A percentile compares a stretch with the other conserved stretches of the same genome.
phyloP scores from a whole-genome alignment of 1,140 invertebrate species.

The Musca domestica region DNA sequence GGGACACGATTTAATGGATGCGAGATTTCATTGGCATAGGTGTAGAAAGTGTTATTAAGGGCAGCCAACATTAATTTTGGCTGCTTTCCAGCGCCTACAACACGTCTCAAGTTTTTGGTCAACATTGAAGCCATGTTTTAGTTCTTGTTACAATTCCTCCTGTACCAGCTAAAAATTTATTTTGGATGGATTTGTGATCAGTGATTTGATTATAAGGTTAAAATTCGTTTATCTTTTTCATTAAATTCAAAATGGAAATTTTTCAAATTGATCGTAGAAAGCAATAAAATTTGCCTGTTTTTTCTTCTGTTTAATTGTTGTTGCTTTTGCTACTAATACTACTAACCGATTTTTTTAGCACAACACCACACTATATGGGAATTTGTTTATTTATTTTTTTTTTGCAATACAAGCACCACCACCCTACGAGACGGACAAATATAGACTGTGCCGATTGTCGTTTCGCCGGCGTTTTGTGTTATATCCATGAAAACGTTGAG shows the following conservation, averaged over 20 bases:
- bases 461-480: too few relatives aligned
- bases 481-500: too few relatives aligned
- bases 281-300: neutral
- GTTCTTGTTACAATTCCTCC: neutral
- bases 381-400: slow-evolving; percentile 9
- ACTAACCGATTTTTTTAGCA: slow-evolving; percentile 16
- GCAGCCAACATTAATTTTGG: neutral
- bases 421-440: too few relatives aligned
- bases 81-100: slow-evolving; percentile 7
- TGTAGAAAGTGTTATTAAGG: slow-evolving; percentile 55
- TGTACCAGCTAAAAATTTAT: slow-evolving; percentile 2
- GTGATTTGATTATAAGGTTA: too few relatives aligned
- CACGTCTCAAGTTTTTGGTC: slow-evolving; percentile 18
- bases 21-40: slow-evolving; percentile 58
- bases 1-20: slow-evolving; percentile 58
- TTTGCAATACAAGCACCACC: neutral
- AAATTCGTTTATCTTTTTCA: neutral
- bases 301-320: neutral
- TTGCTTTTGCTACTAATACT: neutral
- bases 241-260: neutral
- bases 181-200: neutral
- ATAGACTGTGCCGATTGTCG: too few relatives aligned
- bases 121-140: slow-evolving; percentile 28
- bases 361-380: slow-evolving; percentile 11
- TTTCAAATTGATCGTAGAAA: too few relatives aligned